A percentile compares a stretch with the other conserved stretches of the same genome.
Conservation (phyloP, 1,140 invertebrate species). For the Caenorhabditis tropicalis region DNA sequence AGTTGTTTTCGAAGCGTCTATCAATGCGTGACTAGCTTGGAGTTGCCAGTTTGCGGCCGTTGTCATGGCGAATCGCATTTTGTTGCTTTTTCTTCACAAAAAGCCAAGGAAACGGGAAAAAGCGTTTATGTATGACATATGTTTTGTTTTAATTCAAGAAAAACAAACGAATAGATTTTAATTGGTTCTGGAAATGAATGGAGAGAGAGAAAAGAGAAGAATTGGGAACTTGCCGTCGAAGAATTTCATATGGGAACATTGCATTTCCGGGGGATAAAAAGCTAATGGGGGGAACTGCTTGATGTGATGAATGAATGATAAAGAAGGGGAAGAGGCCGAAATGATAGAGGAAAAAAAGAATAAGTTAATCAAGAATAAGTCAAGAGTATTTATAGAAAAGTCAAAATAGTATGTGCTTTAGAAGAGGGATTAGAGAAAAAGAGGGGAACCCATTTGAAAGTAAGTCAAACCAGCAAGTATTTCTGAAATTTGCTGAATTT, state of each 20-base stretch:
- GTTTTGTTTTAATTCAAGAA: not conserved
- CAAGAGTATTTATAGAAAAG: not conserved
- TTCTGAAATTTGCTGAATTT: too few species aligned
- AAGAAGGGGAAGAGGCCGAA: too few species aligned
- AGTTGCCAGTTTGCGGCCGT: too few species aligned
- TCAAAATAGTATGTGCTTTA: not conserved
- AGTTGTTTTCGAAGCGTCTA: too few species aligned
- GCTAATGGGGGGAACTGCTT: too few species aligned
- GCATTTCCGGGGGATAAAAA: too few species aligned
- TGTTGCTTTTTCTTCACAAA: not conserved
- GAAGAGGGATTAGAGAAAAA: not conserved
- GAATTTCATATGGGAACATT: too few species aligned
- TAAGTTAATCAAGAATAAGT: not conserved
- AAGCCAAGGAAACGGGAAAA: not conserved
- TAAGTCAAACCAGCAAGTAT: too few species aligned
- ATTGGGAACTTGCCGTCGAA: not conserved
- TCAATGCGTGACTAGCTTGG: too few species aligned
- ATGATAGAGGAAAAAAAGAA: not conserved
- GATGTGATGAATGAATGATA: too few species aligned
- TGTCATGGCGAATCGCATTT: too few species aligned
- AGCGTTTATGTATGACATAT: slow-evolving; percentile 7
- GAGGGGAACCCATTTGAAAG: not conserved
- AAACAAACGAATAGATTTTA: not conserved
- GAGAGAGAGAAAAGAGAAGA: not conserved
- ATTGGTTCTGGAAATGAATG: not conserved